phyloP scores from a whole-genome alignment of 2,797 vertebrate species.

The Balearica regulorum region DNA sequence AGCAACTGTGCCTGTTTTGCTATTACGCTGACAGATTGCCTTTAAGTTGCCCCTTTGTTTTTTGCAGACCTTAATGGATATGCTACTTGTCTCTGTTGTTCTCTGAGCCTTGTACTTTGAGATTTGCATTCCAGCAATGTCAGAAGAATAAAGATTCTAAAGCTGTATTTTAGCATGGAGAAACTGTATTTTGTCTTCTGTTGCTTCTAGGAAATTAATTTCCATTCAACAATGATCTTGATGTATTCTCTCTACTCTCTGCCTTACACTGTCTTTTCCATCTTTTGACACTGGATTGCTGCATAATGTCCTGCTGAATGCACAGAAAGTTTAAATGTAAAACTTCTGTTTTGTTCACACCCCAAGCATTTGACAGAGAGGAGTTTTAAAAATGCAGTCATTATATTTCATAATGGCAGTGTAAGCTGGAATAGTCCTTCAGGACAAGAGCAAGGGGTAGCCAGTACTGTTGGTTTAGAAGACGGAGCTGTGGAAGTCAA shows the following conservation, averaged over 20 bases:
- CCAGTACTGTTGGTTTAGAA: neutral
- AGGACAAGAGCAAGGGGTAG: neutral
- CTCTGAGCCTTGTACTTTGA: neutral
- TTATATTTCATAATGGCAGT: neutral
- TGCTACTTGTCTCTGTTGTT: neutral
- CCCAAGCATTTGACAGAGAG: neutral
- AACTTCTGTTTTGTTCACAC: neutral
- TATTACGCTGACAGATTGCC: neutral
- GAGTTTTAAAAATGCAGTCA: neutral
- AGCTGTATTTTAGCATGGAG: neutral
- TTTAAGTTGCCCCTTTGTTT: neutral
- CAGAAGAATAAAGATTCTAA: neutral
- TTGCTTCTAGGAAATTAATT: neutral
- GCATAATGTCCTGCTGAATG: neutral
- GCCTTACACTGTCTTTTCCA: neutral
- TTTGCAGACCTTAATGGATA: neutral
- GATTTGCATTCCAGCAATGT: neutral
- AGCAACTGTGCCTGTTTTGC: neutral
- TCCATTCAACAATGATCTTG: neutral
- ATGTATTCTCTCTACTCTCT: neutral
- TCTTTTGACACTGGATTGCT: neutral
- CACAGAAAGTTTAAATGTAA: neutral
- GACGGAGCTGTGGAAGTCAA: neutral
- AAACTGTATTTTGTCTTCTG: neutral
- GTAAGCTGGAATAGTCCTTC: neutral